These are phyloP conservation scores for Rissa tridactyla DNA, from an alignment of 2,113 vertebrate genomes.

Conservation along the genomic window DNA sequence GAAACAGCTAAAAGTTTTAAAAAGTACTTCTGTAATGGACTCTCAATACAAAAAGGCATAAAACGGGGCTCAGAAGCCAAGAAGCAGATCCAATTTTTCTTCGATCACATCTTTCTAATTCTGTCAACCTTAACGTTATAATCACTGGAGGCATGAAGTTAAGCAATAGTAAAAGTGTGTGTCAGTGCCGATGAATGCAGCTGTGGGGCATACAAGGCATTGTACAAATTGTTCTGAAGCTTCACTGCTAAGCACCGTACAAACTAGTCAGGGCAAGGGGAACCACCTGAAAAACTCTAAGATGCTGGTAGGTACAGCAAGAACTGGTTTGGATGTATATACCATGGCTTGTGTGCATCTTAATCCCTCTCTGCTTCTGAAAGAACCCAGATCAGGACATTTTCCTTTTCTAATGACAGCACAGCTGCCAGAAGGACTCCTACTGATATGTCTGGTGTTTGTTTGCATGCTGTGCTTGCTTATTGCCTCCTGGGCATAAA, in stretches of 20 bases:
- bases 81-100: neutral
- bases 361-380: neutral
- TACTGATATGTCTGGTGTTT: neutral
- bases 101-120: neutral
- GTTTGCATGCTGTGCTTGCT: constrained; percentile 11
- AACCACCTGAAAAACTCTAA: neutral
- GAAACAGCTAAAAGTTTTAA: neutral
- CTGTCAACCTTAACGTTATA: neutral
- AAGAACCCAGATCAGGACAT: neutral
- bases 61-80: neutral
- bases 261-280: neutral
- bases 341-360: neutral
- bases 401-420: neutral
- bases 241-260: neutral
- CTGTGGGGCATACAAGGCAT: neutral
- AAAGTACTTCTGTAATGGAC: neutral
- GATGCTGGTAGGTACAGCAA: neutral
- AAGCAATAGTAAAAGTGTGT: neutral
- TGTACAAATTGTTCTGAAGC: neutral
- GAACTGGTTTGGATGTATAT: neutral
- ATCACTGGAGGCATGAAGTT: neutral
- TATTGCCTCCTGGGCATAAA: neutral
- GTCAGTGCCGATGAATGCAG: neutral
- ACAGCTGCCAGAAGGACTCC: constrained; percentile 5
- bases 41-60: neutral